Evolutionary conservation across 2,797 vertebrate genomes (phyloP).

Genomic region (Sebastes iracundus): DNA sequence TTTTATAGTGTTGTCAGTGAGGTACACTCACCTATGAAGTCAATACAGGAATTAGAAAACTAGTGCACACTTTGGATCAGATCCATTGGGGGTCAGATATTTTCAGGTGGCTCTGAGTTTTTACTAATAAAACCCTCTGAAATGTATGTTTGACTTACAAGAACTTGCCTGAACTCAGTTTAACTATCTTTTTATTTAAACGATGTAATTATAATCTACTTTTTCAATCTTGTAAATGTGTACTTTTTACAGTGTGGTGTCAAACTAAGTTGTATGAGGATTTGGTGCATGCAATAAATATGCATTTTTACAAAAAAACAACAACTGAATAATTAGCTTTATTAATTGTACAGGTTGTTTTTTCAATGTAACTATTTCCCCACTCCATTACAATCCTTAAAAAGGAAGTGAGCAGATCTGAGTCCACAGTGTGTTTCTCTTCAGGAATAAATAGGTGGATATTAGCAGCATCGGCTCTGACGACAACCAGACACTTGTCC

Average conservation of each 20-base stretch:
- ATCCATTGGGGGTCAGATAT: not conserved
- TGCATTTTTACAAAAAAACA: not conserved
- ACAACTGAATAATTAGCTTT: not conserved
- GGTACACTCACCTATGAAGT: not conserved
- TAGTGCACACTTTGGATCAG: not conserved
- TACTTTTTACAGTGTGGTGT: not conserved
- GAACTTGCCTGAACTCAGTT: not conserved
- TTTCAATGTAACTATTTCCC: not conserved
- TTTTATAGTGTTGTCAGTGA: not conserved
- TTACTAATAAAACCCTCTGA: not conserved
- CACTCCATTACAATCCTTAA: not conserved
- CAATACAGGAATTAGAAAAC: not conserved
- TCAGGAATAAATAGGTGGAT: not conserved
- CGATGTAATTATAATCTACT: not conserved
- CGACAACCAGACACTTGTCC: constrained; percentile 3
- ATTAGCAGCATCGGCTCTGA: not conserved
- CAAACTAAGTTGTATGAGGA: not conserved
- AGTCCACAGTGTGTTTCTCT: not conserved
- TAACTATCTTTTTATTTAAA: not conserved
- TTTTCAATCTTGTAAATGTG: not conserved
- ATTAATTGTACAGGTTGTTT: not conserved
- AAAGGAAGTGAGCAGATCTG: not conserved
- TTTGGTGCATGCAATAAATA: not conserved
- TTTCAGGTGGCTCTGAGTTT: not conserved
- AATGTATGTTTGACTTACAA: not conserved